Conservation (phyloP, 1,140 invertebrate genomes). For the Drosophila oshimai region DNA sequence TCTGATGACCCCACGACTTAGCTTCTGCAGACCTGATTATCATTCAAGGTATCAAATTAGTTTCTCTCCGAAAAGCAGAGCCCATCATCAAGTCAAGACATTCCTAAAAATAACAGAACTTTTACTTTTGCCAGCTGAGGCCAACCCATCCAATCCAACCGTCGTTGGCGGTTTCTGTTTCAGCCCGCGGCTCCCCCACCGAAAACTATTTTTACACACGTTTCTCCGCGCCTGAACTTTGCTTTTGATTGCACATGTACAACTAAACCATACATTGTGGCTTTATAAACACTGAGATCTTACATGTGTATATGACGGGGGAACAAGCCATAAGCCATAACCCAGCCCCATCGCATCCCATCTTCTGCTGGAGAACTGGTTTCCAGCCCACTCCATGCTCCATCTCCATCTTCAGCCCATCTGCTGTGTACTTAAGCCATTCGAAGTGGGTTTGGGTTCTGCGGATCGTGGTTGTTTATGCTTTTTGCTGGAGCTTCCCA, state of each 20-base stretch:
- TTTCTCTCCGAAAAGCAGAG: slow-evolving; percentile 9
- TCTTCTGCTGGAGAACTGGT: slow-evolving; percentile 48
- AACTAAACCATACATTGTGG: slow-evolving; percentile 46
- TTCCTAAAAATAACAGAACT: slow-evolving; percentile 63
- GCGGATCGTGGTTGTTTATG: no score
- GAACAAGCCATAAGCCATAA: slow-evolving; percentile 78
- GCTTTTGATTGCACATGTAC: slow-evolving; percentile 51
- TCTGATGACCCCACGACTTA: slow-evolving; percentile 17
- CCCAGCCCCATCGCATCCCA: slow-evolving; percentile 21
- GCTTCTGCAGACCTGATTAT: slow-evolving; percentile 13
- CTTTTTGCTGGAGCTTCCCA: slow-evolving; percentile 26
- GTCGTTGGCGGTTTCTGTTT: slow-evolving; percentile 18
- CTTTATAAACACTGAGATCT: slow-evolving; percentile 54
- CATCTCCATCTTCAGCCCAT: slow-evolving; percentile 7
- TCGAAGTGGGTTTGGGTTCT: slow-evolving; percentile 41
- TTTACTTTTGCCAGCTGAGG: slow-evolving; percentile 73
- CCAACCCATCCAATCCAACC: not conserved
- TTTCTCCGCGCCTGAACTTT: slow-evolving; percentile 48
- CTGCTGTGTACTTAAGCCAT: slow-evolving; percentile 34
- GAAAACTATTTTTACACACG: slow-evolving; percentile 62
- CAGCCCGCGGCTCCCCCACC: slow-evolving; percentile 24
- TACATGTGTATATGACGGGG: slow-evolving; percentile 57
- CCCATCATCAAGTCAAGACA: slow-evolving; percentile 35
- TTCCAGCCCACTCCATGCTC: slow-evolving; percentile 33
- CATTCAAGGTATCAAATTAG: slow-evolving; percentile 12